These are phyloP conservation scores for Campylomormyrus numenius DNA, from an alignment of 2,113 vertebrate species.

Conservation along the genomic window DNA sequence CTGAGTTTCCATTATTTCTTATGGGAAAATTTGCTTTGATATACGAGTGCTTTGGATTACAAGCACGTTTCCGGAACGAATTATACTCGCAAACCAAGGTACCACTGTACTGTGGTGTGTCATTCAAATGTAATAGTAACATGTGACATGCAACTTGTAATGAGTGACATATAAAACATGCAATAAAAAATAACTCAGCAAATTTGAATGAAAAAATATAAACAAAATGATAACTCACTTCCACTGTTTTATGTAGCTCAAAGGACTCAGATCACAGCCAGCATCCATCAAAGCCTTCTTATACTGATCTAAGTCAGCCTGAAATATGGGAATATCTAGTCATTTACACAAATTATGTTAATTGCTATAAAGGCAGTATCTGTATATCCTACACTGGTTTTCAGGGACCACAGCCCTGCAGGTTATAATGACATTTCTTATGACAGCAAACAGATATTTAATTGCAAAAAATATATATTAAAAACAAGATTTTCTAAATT, in stretches of 20 bases:
- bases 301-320: slow-evolving; percentile 93
- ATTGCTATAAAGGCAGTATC: background rate
- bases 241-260: slow-evolving; percentile 96
- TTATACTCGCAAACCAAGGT: too few species aligned
- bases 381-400: background rate
- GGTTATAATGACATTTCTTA: background rate
- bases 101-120: background rate
- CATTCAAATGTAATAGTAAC: background rate
- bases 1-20: too few species aligned
- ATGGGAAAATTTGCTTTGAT: too few species aligned
- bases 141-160: background rate
- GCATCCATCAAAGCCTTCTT: slow-evolving; percentile 82
- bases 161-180: background rate
- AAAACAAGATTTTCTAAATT: background rate
- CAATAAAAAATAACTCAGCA: background rate
- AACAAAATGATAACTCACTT: slow-evolving; percentile 70
- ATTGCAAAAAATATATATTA: background rate
- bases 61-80: too few species aligned
- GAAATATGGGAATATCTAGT: slow-evolving; percentile 31
- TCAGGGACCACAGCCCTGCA: background rate
- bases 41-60: too few species aligned
- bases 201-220: background rate
- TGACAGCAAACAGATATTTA: background rate
- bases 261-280: slow-evolving; percentile 82
- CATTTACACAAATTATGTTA: background rate